Evolutionary conservation across 2,888 invertebrate species (phyloP).

Genomic region (Proisotoma minuta): DNA sequence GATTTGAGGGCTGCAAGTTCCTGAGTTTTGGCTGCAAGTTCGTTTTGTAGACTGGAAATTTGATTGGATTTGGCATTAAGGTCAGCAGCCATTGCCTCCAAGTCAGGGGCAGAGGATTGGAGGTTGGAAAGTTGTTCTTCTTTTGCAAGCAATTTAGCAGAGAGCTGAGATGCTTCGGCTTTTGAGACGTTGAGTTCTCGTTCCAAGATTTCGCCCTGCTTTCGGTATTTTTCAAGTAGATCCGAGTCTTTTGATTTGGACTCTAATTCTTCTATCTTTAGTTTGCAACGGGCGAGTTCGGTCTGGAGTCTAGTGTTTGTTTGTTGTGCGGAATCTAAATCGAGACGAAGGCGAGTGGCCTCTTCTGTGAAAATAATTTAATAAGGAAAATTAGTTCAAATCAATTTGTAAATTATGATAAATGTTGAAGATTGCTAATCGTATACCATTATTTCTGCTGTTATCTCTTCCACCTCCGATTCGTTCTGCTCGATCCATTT

Average conservation of each 20-base stretch:
- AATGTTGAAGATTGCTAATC: not conserved
- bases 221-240: not conserved
- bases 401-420: not conserved
- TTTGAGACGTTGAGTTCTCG: not conserved
- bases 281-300: constrained; percentile 63
- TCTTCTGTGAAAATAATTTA: constrained; percentile 42
- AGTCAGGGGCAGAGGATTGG: not conserved
- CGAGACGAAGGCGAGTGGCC: constrained; percentile 48
- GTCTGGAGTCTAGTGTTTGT: constrained; percentile 59
- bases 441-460: constrained; percentile 2
- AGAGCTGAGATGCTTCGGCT: not conserved
- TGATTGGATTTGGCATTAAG: not conserved
- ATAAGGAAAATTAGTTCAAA: not conserved
- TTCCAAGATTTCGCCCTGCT: not conserved
- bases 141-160: not conserved
- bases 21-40: not conserved
- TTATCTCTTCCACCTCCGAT: not conserved
- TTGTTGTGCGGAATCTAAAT: constrained; percentile 44
- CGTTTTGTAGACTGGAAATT: not conserved
- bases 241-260: too few species aligned
- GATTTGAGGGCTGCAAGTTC: not conserved
- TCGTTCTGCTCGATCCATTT: constrained; percentile 80
- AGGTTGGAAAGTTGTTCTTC: not conserved
- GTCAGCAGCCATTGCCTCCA: not conserved
- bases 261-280: constrained; percentile 14